These are phyloP conservation scores for Mechanitis messenoides DNA, from an alignment of 2,888 invertebrate genomes.

Conservation along the genomic window DNA sequence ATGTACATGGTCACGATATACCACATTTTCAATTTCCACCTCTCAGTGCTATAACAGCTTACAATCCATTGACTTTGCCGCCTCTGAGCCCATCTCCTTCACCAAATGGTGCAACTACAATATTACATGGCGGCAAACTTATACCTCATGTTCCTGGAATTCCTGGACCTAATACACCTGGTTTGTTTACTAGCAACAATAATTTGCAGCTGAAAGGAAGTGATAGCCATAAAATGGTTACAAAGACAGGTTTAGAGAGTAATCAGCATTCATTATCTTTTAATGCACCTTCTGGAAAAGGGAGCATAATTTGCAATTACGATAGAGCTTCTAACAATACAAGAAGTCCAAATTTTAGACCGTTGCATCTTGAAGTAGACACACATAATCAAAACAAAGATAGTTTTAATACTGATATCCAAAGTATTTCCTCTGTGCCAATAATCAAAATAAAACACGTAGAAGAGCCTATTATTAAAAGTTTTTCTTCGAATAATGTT, in stretches of 20 bases:
- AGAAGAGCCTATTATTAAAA: conserved; percentile 52
- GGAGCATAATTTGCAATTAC: conserved; percentile 41
- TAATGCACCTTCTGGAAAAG: conserved; percentile 41
- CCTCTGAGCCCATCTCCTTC: conserved; percentile 66
- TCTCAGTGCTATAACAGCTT: conserved; percentile 81
- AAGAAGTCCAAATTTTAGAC: conserved; percentile 40
- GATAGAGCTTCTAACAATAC: conserved; percentile 44
- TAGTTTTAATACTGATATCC: conserved; percentile 38
- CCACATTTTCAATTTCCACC: conserved; percentile 81
- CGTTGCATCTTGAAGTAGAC: conserved; percentile 44
- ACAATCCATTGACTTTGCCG: conserved; percentile 81
- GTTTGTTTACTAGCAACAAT: conserved; percentile 52
- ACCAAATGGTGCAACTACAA: conserved; percentile 79
- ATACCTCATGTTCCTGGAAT: conserved; percentile 92
- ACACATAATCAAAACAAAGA: conserved; percentile 46
- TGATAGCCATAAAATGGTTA: conserved; percentile 41
- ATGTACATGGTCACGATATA: conserved; percentile 70
- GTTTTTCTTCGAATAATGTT: conserved; percentile 42
- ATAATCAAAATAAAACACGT: conserved; percentile 62
- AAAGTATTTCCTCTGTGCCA: conserved; percentile 49
- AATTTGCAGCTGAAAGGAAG: conserved; percentile 43
- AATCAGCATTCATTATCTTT: conserved; percentile 37
- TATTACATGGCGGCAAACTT: conserved; percentile 82
- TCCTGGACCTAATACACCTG: conserved; percentile 85
- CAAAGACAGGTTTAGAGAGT: conserved; percentile 42